Base-by-base conservation (phyloP, 1,140 invertebrate genomes). In the Dysdera silvatica region DNA sequence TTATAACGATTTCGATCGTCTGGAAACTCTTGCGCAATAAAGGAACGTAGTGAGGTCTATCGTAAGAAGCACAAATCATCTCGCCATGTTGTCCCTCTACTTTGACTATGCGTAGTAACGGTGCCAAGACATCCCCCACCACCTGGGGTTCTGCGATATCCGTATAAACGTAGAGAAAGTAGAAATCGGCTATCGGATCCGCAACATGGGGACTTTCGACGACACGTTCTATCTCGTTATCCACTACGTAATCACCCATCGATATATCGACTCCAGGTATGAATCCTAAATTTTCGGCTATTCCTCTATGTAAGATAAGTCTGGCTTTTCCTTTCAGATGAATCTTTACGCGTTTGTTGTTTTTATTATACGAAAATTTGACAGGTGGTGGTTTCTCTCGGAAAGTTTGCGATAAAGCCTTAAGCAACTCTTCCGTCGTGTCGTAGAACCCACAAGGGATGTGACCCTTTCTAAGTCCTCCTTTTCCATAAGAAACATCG, bases 61-160 rank as follows among this genome's bases (percentile, higher is more conserved):
- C 16, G 18, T 28, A 51, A 12, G 8, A 14, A 8, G 12, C 23
- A n/a, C 23, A 8, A 51, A 51, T 20, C 5, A 31, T 23, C 12
- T 51, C 48, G 29, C 48, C 48, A 7, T 51, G 23, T 24, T 12
- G 6, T 6, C 23, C 48, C 16, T 51, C 24, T 23, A 28, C 48
- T 28, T 51, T 31, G 6, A 51, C 18, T 26, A 12, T 51, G 24
- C 26, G 8, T 51, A 31, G 23, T 16, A 51, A 20, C 7, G 24
- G 24, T 23, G 29, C 23, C 20, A 12, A 16, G 23, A 59, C 43
- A 23, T 47, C 43, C 16, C 28, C 29, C 32, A 59, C 7, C 4
- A 59, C 20, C 49, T 59, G 43, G 0, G 41, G 45, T 24, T 59
- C 43, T 16, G 49, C 56, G 26, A 49, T 31, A 49, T 59, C 56